Evolutionary conservation across 2,113 vertebrate genomes (phyloP), one percentile per base, ranked within the genome.

Genomic region (Aldabrachelys gigantea): DNA sequence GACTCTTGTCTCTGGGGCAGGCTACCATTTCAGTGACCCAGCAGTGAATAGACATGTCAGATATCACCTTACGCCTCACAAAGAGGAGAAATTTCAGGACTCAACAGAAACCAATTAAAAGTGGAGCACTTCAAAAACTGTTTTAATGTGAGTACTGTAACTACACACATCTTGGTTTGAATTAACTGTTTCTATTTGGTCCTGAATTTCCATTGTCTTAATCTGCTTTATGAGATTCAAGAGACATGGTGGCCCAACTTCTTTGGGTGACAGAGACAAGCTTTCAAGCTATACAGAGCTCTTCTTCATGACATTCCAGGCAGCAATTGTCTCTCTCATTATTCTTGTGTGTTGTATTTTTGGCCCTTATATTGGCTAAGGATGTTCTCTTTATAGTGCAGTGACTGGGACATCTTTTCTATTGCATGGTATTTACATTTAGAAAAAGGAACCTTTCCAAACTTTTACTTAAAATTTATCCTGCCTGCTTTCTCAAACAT

Each of bases 321-420:
- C 7, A 56, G 17, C n/a, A 4, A 1, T 47, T 88, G 31, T 24
- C 31, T 1, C 1, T 6, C 17, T 24, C 2, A 0, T 8, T 54
- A 8, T 7, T 54, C 35, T 25, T 10, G 8, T 0, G 1, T 5
- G 1, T 9, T 1, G 49, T 16, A 49, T 81, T 65, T 41, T 12
- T 9, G 2, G n/a, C 44, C 29, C 8, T 11, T 5, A 35, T n/a
- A 7, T 24, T 4, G 49, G 4, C 47, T 2, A 52, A 16, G 49
- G 8, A 47, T 47, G n/a, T 21, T 79, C 79, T 52, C 1, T 4
- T 1, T 6, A 3, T 0, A 2, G 22, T 75, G 57, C 1, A 35
- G n/a, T 80, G 17, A 4, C 0, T 27, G n/a, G 44, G 79, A 24
- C 1, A 54, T 3, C 54, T 1, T 78, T 27, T 19, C 3, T 10